Evolutionary conservation across 1,140 invertebrate species (phyloP).

Genomic region (Oncopodura yosiiana): DNA sequence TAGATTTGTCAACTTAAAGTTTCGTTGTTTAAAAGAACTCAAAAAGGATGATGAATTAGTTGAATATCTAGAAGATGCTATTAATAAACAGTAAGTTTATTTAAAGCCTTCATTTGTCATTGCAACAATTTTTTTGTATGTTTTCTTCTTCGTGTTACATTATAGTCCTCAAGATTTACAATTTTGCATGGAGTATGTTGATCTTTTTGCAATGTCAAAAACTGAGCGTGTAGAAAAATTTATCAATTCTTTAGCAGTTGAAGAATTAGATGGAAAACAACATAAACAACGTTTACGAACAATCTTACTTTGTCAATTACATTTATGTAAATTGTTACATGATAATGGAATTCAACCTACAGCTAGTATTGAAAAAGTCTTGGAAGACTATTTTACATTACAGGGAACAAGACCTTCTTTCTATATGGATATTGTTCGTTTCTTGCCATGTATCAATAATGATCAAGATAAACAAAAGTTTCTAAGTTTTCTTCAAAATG

Average conservation of each 20-base stretch:
- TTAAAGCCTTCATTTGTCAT: neutral
- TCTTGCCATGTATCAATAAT: conserved; percentile 2
- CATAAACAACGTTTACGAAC: too few relatives aligned
- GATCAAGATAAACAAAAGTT: neutral
- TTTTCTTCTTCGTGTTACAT: neutral
- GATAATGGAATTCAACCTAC: too few relatives aligned
- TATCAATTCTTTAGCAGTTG: too few relatives aligned
- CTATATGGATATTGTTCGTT: conserved; percentile 10
- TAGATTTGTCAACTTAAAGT: conserved; percentile 51
- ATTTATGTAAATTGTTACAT: too few relatives aligned
- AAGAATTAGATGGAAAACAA: too few relatives aligned
- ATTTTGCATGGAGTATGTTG: conserved; percentile 6
- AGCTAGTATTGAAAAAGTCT: too few relatives aligned
- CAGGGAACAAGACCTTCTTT: conserved; percentile 22
- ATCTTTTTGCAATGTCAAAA: neutral
- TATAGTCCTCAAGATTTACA: conserved; percentile 40
- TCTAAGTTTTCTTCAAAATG: neutral
- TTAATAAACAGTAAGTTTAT: conserved; percentile 54
- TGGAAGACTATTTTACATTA: too few relatives aligned
- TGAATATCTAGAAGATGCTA: conserved; percentile 55
- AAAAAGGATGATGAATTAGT: conserved; percentile 61
- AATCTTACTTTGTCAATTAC: too few relatives aligned
- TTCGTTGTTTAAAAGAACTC: conserved; percentile 61
- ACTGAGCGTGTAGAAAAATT: neutral
- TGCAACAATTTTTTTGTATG: neutral